Conservation (phyloP, 1,140 invertebrate species). For the Acyrthosiphon pisum region DNA sequence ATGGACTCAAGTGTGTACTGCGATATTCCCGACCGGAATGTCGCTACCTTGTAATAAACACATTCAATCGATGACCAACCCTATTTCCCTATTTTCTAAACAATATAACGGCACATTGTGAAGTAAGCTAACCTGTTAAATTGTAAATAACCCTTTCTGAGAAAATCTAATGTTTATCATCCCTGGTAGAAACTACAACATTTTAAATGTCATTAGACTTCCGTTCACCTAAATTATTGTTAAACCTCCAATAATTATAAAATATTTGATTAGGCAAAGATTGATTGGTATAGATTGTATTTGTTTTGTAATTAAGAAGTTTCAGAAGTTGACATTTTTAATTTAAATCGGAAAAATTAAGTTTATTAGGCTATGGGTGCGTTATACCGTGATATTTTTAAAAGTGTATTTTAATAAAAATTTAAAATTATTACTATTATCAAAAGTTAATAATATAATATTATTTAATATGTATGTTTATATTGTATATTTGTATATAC, state of each 20-base stretch:
- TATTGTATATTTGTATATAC: background rate
- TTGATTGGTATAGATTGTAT: no score
- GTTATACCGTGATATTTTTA: background rate
- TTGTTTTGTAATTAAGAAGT: background rate
- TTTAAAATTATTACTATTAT: background rate
- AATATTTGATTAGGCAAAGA: background rate
- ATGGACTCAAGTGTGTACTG: background rate
- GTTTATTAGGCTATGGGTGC: no score
- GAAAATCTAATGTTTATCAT: background rate
- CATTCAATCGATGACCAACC: slow-evolving; percentile 5
- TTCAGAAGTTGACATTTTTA: background rate
- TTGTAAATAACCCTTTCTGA: background rate
- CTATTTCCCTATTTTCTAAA: slow-evolving; percentile 14
- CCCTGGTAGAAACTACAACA: background rate
- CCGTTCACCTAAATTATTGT: background rate
- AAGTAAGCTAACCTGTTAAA: background rate
- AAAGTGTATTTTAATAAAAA: background rate
- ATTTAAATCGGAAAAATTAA: no score
- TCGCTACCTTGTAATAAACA: slow-evolving; percentile 6
- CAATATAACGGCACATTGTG: background rate
- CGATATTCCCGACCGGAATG: background rate
- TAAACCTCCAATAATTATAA: background rate
- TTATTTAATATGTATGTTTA: background rate
- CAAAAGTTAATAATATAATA: background rate
- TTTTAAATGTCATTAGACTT: background rate